Evolutionary conservation across 2,888 invertebrate species (phyloP).

Genomic region (Himalopsyche tibetana): DNA sequence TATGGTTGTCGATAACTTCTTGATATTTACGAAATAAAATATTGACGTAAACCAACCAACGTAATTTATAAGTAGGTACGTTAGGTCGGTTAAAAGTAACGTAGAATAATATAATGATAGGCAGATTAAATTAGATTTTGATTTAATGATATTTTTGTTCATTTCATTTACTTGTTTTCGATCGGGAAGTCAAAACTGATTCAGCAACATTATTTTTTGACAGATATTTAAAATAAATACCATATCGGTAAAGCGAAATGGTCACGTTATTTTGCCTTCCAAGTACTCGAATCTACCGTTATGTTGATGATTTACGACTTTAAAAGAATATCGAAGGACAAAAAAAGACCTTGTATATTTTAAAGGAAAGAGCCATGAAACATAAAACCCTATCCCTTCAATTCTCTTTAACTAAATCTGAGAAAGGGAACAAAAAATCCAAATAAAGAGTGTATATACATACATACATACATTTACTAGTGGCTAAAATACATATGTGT

Average conservation of each 20-base stretch:
- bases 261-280: slow-evolving; percentile 18
- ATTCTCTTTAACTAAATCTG: slow-evolving; percentile 58
- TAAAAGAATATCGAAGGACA: slow-evolving; percentile 58
- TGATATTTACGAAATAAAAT: too few species aligned
- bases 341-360: slow-evolving; percentile 62
- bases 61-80: too few species aligned
- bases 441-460: slow-evolving; percentile 29
- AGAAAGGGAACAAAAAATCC: slow-evolving; percentile 60
- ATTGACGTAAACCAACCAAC: too few species aligned
- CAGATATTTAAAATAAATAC: too few species aligned
- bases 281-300: slow-evolving; percentile 59
- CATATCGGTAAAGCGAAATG: neutral
- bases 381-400: slow-evolving; percentile 64
- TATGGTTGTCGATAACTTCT: too few species aligned
- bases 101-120: too few species aligned
- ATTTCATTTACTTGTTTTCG: too few species aligned
- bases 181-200: too few species aligned
- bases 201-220: too few species aligned
- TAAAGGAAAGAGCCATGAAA: slow-evolving; percentile 61
- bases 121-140: too few species aligned
- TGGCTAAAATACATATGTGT: neutral
- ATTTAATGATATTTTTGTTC: too few species aligned
- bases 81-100: too few species aligned
- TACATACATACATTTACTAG: neutral
- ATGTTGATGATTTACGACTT: slow-evolving; percentile 65